These are phyloP conservation scores for Tupiocoris notatus DNA, from an alignment of 2,888 invertebrate species.

Conservation along the genomic window DNA sequence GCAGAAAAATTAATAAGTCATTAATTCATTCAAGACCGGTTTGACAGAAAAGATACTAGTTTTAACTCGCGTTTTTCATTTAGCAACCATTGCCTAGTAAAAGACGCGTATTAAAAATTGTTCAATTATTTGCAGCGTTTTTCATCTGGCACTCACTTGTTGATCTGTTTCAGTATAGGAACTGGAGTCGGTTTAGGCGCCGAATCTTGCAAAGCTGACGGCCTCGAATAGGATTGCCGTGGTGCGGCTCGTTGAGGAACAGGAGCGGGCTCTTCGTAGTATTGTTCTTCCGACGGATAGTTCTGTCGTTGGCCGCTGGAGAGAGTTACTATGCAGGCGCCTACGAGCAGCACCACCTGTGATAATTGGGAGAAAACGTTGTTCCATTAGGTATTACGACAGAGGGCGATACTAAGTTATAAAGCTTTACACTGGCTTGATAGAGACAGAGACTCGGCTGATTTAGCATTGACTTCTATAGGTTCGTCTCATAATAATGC, in stretches of 20 bases:
- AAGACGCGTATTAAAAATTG: no score
- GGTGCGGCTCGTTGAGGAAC: slow-evolving; percentile 42
- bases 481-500: no score
- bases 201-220: slow-evolving; percentile 40
- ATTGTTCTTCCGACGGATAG: slow-evolving; percentile 47
- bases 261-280: slow-evolving; percentile 32
- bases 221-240: slow-evolving; percentile 4
- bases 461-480: no score
- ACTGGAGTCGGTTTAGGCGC: slow-evolving; percentile 63
- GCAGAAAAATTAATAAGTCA: no score
- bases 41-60: no score
- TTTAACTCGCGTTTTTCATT: no score
- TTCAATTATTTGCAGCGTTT: no score
- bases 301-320: slow-evolving; percentile 42
- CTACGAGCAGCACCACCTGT: slow-evolving; percentile 22
- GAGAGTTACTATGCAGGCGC: slow-evolving; percentile 39
- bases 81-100: no score
- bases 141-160: slow-evolving; percentile 63
- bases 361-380: background rate
- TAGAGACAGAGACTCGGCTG: background rate
- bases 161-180: slow-evolving; percentile 82
- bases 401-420: background rate
- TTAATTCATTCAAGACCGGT: no score
- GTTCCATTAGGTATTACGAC: background rate
- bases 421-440: background rate